Base-by-base conservation (phyloP, 2,888 invertebrate genomes). In the Tanypteryx hageni region DNA sequence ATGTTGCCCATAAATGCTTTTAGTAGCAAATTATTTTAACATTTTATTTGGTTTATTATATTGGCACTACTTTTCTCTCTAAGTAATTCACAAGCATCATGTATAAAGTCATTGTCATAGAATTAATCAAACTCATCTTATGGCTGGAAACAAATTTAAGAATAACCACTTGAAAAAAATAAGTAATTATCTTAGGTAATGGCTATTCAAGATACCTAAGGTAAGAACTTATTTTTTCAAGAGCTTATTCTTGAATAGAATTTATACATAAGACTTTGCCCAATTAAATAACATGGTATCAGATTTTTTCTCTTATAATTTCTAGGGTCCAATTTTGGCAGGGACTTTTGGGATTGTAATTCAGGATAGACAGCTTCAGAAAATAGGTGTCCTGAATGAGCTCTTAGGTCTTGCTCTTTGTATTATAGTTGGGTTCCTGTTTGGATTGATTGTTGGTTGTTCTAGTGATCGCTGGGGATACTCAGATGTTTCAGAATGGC, bases 241-340 rank as follows among this genome's bases (percentile, higher is more conserved):
- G 44, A 3, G 44, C 44, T 44, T 44, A 44, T 44, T 44, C 44
- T 44, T 44, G 44, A 44, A 5, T 44, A n/a, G 1, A 44, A 44
- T 44, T 44, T 3, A 44, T 44, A 1, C 44, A 44, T 44, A 44
- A 44, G 44, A 44, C 1, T 44, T 44, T 44, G 3, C 5, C 5
- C 44, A 44, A 44, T 3, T 44, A 44, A 44, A 44, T 44, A 44
- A 44, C 44, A 44, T 14, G 22, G 27, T 22, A 18, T 76, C 27
- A 76, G 9, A 27, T 27, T 22, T 76, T 76, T 27, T 27, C 3
- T 13, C 9, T 27, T 27, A 8, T 56, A 93, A 92, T 92, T 94
- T 95, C 14, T 94, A 97, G 97, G 97, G 97, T 59, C 98, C 98
- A 0, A 97, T 98, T 93, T 96, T 97, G 94, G 98, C 97, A 0